Evolutionary conservation across 2,797 vertebrate genomes (phyloP).

Genomic region (Acanthopagrus latus): DNA sequence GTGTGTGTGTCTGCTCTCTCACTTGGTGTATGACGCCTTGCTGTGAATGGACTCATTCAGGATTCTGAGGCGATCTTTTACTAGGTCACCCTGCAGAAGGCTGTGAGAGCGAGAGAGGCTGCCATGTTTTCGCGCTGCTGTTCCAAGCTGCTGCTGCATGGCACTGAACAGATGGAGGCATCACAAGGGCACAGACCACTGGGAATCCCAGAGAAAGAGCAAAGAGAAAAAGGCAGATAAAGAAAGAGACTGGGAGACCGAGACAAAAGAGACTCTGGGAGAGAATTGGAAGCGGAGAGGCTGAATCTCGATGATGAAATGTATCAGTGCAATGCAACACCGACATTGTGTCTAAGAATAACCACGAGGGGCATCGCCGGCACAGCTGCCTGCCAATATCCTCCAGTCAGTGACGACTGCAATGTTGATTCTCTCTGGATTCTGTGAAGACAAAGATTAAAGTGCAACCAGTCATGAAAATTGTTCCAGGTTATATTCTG

Average conservation of each 20-base stretch:
- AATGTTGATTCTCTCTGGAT: slow-evolving; percentile 26
- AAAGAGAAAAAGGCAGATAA: slow-evolving; percentile 48
- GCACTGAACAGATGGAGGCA: slow-evolving; percentile 88
- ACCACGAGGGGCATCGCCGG: slow-evolving; percentile 1
- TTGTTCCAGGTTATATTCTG: slow-evolving; percentile 34
- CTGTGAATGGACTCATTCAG: slow-evolving; percentile 76
- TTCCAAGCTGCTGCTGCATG: slow-evolving; percentile 87
- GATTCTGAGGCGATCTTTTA: slow-evolving; percentile 66
- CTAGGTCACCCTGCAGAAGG: slow-evolving; percentile 80
- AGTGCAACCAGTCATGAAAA: slow-evolving; percentile 21
- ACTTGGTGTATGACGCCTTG: slow-evolving; percentile 28
- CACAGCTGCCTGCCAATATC: slow-evolving; percentile 23
- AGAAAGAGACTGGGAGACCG: slow-evolving; percentile 22
- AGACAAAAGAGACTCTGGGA: slow-evolving; percentile 42
- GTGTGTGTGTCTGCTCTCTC: slow-evolving; percentile 8
- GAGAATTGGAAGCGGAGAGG: slow-evolving; percentile 31
- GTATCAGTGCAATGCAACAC: slow-evolving; percentile 29
- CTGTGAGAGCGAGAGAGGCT: slow-evolving; percentile 82
- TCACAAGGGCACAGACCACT: slow-evolving; percentile 86
- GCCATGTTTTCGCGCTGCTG: slow-evolving; percentile 87
- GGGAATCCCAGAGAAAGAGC: slow-evolving; percentile 60
- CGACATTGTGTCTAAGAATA: slow-evolving; percentile 25
- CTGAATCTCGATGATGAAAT: slow-evolving; percentile 38
- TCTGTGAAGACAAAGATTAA: not conserved
- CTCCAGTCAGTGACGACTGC: slow-evolving; percentile 4